Evolutionary conservation across 1,140 invertebrate genomes (phyloP).

Genomic region (Drosophila eugracilis): DNA sequence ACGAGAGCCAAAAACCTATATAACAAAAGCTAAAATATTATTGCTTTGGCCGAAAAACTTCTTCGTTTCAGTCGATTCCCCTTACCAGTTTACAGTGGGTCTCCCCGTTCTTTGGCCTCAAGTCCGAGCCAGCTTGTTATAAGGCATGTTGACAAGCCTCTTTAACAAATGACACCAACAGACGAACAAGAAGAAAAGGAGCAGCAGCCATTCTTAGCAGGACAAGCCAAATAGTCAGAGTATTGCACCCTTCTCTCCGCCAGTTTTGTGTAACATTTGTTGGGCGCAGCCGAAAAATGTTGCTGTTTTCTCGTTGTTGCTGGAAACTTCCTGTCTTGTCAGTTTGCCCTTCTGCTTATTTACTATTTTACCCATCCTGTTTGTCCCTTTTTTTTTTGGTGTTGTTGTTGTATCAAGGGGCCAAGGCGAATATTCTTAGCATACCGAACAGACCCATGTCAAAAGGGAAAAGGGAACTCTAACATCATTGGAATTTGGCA

Average conservation of each 20-base stretch:
- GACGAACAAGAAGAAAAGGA: constrained; percentile 40
- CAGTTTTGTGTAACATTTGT: constrained; percentile 72
- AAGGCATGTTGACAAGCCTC: constrained; percentile 83
- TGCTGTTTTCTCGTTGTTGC: constrained; percentile 53
- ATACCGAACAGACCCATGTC: constrained; percentile 43
- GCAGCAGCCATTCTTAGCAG: constrained; percentile 24
- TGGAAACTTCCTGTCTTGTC: constrained; percentile 43
- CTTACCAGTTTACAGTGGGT: constrained; percentile 15
- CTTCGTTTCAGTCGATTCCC: constrained; percentile 20
- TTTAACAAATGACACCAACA: constrained; percentile 84
- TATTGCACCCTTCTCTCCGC: constrained; percentile 2
- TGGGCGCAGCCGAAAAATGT: constrained; percentile 73
- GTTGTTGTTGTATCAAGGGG: too few species aligned
- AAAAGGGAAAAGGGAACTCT: constrained; percentile 5
- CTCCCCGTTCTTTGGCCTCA: constrained; percentile 29
- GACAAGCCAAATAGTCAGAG: constrained; percentile 65
- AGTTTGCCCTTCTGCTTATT: constrained; percentile 62
- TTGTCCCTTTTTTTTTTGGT: too few species aligned
- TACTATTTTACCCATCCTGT: constrained; percentile 69
- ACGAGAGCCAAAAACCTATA: constrained; percentile 63
- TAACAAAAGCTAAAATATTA: constrained; percentile 83
- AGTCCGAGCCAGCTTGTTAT: constrained; percentile 79
- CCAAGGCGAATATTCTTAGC: constrained; percentile 19
- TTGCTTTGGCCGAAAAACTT: constrained; percentile 64
- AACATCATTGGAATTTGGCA: constrained; percentile 24